Base-by-base conservation (phyloP, 1,140 invertebrate genomes). In the Formica selysi region DNA sequence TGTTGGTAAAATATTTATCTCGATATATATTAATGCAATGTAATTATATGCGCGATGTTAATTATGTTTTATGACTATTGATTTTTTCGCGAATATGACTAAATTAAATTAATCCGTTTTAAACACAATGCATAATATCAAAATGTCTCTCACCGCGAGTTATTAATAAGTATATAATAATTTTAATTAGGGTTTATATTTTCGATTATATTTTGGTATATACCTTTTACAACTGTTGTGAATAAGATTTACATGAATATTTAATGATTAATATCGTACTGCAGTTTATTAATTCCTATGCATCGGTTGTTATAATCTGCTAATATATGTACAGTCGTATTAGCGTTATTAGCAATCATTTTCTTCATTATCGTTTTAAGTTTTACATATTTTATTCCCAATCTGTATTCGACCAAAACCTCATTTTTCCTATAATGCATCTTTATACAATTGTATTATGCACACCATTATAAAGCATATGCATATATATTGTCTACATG, bases 341-440 rank as follows among this genome's bases (percentile, higher is more conserved):
- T 19, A 83, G 0, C 51, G 67, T 73, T 73, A 80, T 68, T 57
- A 54, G 26, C 51, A 61, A 73, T 81, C 7, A 73, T 61, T 73
- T 73, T 81, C 51, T 59, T 51, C 48, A 11, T 32, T 38, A 22
- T 19, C 22, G 26, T 36, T 73, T 81, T 73, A 61, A 36, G 36
- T 73, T 83, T 48, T 73, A 59, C 68, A 83, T 61, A 48, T 83
- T 83, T 83, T 48, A 83, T 16, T 8, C 16, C 19, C 67, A 59
- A 57, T 73, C 57, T 70, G 11, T 61, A 26, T 10, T 36, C n/a
- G 26, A 0, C 6, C 6, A 2, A 70, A 71, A 54, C 5, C 19
- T 59, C 67, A 71, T 59, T 81, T 61, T 61, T 59, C 19, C 2
- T 1, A 1, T 26, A 54, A 71, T 54, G 11, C 10, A 41, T 70